phyloP scores from a whole-genome alignment of 1,140 invertebrate genomes.

The Drosophila paulistorum region DNA sequence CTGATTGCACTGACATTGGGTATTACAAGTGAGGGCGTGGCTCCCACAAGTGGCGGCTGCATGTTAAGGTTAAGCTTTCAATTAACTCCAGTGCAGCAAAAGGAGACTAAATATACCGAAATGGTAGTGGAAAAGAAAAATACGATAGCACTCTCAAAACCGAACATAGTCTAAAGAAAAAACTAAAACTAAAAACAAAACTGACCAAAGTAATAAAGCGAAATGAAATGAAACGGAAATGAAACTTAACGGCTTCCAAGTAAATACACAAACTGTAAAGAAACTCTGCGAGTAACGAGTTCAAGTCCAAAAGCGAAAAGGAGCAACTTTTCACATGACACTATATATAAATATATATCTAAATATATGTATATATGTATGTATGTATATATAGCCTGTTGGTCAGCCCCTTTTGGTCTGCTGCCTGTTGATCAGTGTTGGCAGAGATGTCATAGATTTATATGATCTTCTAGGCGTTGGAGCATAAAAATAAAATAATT shows the following conservation, averaged over 20 bases:
- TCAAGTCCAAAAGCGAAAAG: constrained; percentile 27
- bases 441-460: not conserved
- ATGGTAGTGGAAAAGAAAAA: constrained; percentile 2
- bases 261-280: constrained; percentile 66
- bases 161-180: constrained; percentile 43
- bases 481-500: no score
- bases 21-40: constrained; percentile 44
- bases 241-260: constrained; percentile 76
- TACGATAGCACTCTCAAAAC: constrained; percentile 21
- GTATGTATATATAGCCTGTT: not conserved
- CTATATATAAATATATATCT: constrained; percentile 22
- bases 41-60: constrained; percentile 32
- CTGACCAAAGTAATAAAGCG: constrained; percentile 78
- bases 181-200: constrained; percentile 40
- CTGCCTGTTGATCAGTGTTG: constrained; percentile 22
- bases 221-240: constrained; percentile 79
- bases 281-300: constrained; percentile 38
- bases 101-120: not conserved
- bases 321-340: constrained; percentile 68
- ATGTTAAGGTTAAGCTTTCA: constrained; percentile 72
- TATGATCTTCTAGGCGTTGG: no score
- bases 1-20: constrained; percentile 54
- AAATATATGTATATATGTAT: no score
- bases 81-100: constrained; percentile 62
- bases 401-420: constrained; percentile 20